Evolutionary conservation across 2,888 invertebrate species (phyloP), one percentile per base, ranked within the genome.

Genomic region (Lasioglossum figueresi): DNA sequence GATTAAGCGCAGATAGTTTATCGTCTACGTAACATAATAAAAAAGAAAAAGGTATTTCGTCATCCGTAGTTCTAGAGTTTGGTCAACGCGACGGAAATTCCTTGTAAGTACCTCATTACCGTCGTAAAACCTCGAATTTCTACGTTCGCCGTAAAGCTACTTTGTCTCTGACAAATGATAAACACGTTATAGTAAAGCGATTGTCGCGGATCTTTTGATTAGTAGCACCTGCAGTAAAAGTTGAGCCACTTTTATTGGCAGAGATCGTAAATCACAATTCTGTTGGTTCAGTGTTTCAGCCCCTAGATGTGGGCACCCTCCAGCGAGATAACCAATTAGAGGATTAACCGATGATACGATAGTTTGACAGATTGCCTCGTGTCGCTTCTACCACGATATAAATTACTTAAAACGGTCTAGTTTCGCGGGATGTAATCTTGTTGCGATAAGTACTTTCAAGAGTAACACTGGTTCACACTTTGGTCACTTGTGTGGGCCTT

Each of bases 11-110:
- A 12, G 37, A 68, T 37, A 37, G 37, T 68, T 40, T 40, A 40
- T 40, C 66, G 23, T 4, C 3, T n/a, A 12, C 4, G 12, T 5
- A 12, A 12, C 68, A 4, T 12, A 68, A 68, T n/a, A 5, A 68
- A 40, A n/a, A 40, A 40, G 16, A 16, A 45, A 45, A 45, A 19
- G 8, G 10, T 4, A 71, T 66, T 73, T 8, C 43, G 16, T 48
- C 72, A 82, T 43, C 40, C 31, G 40, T 34, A 37, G 79, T 23
- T 52, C 72, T 40, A 43, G 63, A 31, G 48, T 16, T 45, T 63
- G 45, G 72, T 34, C 72, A 63, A 63, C 23, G 48, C 72, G 63
- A 72, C 63, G 79, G n/a, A 52, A 73, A 31, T 40, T 59, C 23
- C 40, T 27, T 5, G 52, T n/a, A n/a, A n/a, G n/a, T 8, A 4